Conservation (phyloP, 2,888 invertebrate species). For the Yponomeuta evonymella region DNA sequence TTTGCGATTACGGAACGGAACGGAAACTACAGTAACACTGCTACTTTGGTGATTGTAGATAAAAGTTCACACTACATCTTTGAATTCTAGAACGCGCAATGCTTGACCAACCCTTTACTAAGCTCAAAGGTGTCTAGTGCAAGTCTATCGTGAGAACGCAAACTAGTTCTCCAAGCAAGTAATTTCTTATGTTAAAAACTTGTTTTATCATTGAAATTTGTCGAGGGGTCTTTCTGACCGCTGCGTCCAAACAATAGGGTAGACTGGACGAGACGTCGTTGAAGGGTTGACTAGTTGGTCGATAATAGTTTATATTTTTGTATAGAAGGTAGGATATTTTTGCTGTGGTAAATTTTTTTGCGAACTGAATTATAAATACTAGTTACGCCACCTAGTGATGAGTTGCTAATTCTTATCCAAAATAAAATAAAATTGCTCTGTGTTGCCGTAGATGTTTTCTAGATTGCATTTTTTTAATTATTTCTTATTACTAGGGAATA, state of each 20-base stretch:
- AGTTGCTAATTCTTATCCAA: neutral
- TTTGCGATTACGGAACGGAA: too few relatives aligned
- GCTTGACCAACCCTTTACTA: neutral
- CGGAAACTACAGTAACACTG: neutral
- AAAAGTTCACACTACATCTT: neutral
- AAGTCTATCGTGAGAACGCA: constrained; percentile 19
- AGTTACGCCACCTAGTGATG: constrained; percentile 13
- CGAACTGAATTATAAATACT: too few relatives aligned
- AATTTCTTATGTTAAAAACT: constrained; percentile 23
- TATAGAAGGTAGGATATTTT: neutral
- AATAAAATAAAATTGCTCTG: neutral
- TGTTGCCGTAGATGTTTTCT: neutral
- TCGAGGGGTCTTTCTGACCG: constrained; percentile 17
- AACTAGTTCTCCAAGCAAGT: constrained; percentile 21
- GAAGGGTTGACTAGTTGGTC: neutral
- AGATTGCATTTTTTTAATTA: neutral
- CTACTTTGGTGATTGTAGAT: neutral
- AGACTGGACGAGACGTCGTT: constrained; percentile 22
- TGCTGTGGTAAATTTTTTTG: neutral
- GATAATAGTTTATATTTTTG: neutral
- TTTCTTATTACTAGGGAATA: neutral
- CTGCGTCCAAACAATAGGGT: constrained; percentile 14
- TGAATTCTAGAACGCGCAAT: neutral
- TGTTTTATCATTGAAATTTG: constrained; percentile 24
- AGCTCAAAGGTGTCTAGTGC: neutral